phyloP scores from a whole-genome alignment of 1,140 invertebrate genomes.

The Platyscapa corneri region DNA sequence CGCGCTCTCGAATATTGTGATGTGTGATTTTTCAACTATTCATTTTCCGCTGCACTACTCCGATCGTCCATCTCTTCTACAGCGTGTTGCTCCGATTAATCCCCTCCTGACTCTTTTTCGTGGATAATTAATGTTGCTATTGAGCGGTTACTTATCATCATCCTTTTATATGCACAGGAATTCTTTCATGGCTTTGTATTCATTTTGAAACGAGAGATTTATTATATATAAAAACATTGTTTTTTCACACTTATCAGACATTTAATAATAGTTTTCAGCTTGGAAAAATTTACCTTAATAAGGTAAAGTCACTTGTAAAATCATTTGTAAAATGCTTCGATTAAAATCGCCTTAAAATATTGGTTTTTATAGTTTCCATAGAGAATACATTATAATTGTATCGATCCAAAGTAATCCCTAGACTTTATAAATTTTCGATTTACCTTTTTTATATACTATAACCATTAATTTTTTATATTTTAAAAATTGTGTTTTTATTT shows the following conservation, averaged over 20 bases:
- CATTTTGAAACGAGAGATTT: neutral
- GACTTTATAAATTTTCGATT: neutral
- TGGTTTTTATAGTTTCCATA: neutral
- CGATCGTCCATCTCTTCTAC: neutral
- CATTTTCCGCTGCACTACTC: neutral
- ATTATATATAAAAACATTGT: neutral
- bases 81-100: neutral
- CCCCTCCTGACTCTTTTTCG: neutral
- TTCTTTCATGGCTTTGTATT: neutral
- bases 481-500: neutral
- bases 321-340: neutral
- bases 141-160: neutral
- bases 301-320: too few species aligned
- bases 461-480: neutral
- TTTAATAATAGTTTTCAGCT: neutral
- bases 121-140: neutral
- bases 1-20: neutral
- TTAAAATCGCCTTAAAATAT: neutral
- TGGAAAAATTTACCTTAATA: slow-evolving; percentile 25
- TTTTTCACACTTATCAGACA: neutral
- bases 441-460: neutral
- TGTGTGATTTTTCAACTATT: neutral
- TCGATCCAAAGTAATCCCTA: neutral
- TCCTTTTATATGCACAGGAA: neutral
- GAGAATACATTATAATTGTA: neutral